These are phyloP conservation scores for Sorex maritimensis DNA, from an alignment of 2,797 vertebrate species.

Conservation along the genomic window DNA sequence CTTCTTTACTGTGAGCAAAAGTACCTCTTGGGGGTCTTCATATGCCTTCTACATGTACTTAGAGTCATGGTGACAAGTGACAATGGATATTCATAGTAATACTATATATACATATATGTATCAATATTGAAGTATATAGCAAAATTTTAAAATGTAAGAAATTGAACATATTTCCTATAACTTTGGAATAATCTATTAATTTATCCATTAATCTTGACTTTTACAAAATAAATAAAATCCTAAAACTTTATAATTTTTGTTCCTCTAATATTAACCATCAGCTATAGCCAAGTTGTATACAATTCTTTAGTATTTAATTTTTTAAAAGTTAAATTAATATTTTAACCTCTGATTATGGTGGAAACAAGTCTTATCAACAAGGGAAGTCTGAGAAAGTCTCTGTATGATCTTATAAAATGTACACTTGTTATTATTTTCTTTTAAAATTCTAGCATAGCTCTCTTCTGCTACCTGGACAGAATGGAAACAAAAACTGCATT, in stretches of 20 bases:
- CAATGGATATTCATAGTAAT: neutral
- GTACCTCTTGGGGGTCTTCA: neutral
- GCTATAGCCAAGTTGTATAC: neutral
- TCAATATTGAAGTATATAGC: neutral
- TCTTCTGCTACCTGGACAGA: neutral
- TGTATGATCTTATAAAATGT: neutral
- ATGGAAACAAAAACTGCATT: neutral
- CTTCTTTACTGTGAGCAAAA: neutral
- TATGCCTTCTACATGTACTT: neutral
- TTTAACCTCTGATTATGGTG: neutral
- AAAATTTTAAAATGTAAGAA: slow-evolving; percentile 10
- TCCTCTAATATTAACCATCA: neutral
- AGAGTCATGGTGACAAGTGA: slow-evolving; percentile 2
- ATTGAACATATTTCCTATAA: neutral
- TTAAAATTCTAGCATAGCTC: neutral
- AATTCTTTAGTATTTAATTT: slow-evolving; percentile 6
- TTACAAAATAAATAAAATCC: slow-evolving; percentile 28
- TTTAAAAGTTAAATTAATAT: neutral
- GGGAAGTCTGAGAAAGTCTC: neutral
- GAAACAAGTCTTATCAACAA: neutral
- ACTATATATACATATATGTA: neutral
- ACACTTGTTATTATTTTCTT: neutral
- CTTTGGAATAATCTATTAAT: neutral
- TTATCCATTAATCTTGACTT: neutral
- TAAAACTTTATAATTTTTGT: neutral